Percentiles rank a stretch among this genome's conserved stretches.
These are phyloP conservation scores for Eira barbara DNA, from an alignment of 2,113 vertebrate species.

Conservation along the genomic window DNA sequence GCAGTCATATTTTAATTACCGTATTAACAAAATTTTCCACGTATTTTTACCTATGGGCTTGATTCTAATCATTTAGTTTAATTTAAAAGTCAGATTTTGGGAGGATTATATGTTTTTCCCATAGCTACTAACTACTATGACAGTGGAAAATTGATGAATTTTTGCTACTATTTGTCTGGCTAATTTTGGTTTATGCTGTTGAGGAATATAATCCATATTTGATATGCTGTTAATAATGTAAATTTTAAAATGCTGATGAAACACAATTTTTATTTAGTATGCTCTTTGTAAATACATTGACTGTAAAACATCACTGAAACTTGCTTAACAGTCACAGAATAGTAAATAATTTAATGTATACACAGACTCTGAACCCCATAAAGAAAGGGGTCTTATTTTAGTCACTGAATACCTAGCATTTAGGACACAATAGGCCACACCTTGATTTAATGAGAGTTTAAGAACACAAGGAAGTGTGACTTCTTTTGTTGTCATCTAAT, in stretches of 20 bases:
- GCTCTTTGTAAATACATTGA: not conserved
- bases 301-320: not conserved
- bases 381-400: not conserved
- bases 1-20: not conserved
- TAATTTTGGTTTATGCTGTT: not conserved
- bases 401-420: not conserved
- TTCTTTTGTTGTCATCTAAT: not conserved
- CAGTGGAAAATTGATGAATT: not conserved
- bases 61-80: not conserved
- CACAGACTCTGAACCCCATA: not conserved
- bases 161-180: not conserved
- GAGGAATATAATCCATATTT: not conserved
- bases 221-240: not conserved
- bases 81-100: constrained; percentile 12
- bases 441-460: not conserved
- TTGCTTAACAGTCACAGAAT: not conserved
- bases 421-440: not conserved
- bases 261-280: not conserved
- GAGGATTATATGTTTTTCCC: not conserved
- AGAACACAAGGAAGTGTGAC: not conserved
- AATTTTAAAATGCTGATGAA: not conserved
- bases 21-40: not conserved
- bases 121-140: not conserved
- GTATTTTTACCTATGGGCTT: not conserved
- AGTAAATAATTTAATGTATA: not conserved